Evolutionary conservation across 2,113 vertebrate species (phyloP), one percentile per base, ranked within the genome.

Genomic region (Chitala chitala): DNA sequence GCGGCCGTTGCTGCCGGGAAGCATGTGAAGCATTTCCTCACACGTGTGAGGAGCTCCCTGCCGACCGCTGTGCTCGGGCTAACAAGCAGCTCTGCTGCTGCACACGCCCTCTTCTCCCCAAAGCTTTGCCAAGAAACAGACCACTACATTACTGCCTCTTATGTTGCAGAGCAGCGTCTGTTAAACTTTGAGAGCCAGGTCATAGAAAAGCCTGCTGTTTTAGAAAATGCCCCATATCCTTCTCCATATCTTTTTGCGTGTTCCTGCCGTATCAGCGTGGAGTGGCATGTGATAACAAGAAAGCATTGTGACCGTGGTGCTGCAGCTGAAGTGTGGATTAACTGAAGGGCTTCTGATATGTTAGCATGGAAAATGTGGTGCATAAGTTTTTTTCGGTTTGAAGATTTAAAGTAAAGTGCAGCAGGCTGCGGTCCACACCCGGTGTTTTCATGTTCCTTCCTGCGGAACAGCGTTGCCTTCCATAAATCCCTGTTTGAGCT

Each of bases 1-100:
- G 63, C 69, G 40, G 29, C 54, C n/a, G 59, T 69, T 70, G n/a
- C n/a, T n/a, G 64, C 71, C 44, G n/a, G 58, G 54, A 73, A 69
- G 75, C 64, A 82, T 76, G 75, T 77, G 64, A 56, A 53, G 77
- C 63, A 76, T 78, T 82, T 76, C 77, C 77, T 71, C 59, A 70
- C 77, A 73, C 74, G 76, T 53, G 54, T 44, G 63, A 51, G 9
- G 61, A 69, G 66, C n/a, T 20, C 53, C 56, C 50, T 78, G 69
- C 76, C 77, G 71, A 61, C 66, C 46, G 44, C 24, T 31, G 22
- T 76, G 80, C 75, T 61, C 63, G 59, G 73, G 66, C 64, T 71
- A 61, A 63, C 65, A 75, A 71, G 50, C 40, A 61, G 29, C 20
- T 46, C 40, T 8, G 61, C 13, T 3, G 1, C 7, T 12, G n/a